Evolutionary conservation across 2,888 invertebrate species (phyloP).

Genomic region (Oxystoma pomonae): DNA sequence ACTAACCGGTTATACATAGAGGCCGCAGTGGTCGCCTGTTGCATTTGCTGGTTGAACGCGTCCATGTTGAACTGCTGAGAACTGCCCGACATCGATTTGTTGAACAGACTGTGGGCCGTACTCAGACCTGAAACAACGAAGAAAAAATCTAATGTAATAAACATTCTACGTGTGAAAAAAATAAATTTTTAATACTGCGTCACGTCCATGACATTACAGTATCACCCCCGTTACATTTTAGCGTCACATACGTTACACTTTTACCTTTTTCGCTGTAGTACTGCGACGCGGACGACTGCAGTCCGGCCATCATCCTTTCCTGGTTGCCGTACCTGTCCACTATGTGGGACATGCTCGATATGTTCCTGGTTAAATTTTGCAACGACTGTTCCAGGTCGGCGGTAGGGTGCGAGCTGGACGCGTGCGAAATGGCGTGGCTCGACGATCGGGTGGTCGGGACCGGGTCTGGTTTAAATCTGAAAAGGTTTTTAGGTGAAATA

Average conservation of each 20-base stretch:
- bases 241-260: too few species aligned
- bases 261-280: conserved; percentile 45
- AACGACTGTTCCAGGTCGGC: conserved; percentile 49
- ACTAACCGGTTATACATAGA: conserved; percentile 11
- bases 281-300: conserved; percentile 48
- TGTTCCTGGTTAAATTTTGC: conserved; percentile 45
- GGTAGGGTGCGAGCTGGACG: conserved; percentile 17
- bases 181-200: too few species aligned
- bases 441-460: conserved; percentile 9
- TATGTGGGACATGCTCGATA: conserved; percentile 58
- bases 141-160: too few species aligned
- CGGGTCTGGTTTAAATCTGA: conserved; percentile 32
- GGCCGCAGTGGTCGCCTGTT: conserved; percentile 23
- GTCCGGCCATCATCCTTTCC: conserved; percentile 50
- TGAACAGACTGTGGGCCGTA: conserved; percentile 38
- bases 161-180: too few species aligned
- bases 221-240: too few species aligned
- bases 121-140: too few species aligned
- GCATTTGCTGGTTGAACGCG: conserved; percentile 39
- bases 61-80: conserved; percentile 41
- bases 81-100: conserved; percentile 39
- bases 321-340: conserved; percentile 52
- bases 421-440: not conserved
- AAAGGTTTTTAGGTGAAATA: too few species aligned
- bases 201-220: too few species aligned